Base-by-base conservation (phyloP, 2,113 vertebrate species). In the Erythrolamprus reginae region DNA sequence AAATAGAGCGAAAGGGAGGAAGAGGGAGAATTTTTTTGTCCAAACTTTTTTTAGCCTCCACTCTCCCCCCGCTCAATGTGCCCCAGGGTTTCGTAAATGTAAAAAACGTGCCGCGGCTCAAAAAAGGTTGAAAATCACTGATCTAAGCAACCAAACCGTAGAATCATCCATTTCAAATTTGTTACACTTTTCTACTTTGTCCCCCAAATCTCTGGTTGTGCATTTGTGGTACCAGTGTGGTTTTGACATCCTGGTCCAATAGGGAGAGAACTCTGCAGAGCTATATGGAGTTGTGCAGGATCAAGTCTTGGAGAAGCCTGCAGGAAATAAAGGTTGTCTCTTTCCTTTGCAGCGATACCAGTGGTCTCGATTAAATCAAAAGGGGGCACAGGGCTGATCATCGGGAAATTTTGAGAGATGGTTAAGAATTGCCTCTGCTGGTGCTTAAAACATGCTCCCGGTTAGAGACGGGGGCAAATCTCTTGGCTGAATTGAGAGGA, bases 321-420 rank as follows among this genome's bases (percentile, higher is more conserved):
- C 89, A 50, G 61, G 82, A 90, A 85, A 38, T 1, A 4, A 0
- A 7, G 82, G 48, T 77, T 33, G 0, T 38, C 0, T 9, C 10
- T 88, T 88, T 77, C 83, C 89, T 95, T 95, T 90, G 1, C 5
- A 0, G 21, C 12, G 47, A 24, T 86, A 89, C 47, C 24, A 38
- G 93, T 89, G 84, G 92, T 87, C 33, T 15, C 21, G 65, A 17
- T 93, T 82, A 93, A 88, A 53, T 77, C 26, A 94, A 95, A 95
- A 48, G 89, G 13, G 85, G 65, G 15, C n/a, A 56, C 92, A 84
- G 82, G 92, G 89, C 96, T 92, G 23, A 56, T 86, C 91, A 82
- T 90, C 82, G 91, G 90, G 38, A 90, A 95, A 38, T 96, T 96
- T 88, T 93, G 93, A 88, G 94, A 91, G 90, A 96, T 91, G 52